Percentiles rank a stretch among this genome's conserved stretches.
phyloP scores from a whole-genome alignment of 2,888 invertebrate species.

The Lithophane ornitopus region DNA sequence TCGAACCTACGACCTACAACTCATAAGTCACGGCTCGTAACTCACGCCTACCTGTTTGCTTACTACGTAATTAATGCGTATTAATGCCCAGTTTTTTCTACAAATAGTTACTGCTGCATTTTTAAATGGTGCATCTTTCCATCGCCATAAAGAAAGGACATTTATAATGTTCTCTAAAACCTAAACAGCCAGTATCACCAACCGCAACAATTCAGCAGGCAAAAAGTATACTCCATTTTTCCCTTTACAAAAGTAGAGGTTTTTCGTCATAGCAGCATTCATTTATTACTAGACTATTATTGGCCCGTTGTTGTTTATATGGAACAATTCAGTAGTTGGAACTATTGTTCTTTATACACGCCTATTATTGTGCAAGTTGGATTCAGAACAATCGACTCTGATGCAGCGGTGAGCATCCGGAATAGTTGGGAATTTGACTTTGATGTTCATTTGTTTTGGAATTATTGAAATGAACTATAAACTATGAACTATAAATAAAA shows the following conservation, averaged over 20 bases:
- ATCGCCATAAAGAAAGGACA: no score
- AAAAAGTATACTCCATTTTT: not conserved
- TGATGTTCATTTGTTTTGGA: not conserved
- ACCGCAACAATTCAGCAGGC: no score
- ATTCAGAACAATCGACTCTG: conserved; percentile 38
- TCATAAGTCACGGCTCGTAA: no score
- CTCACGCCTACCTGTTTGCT: no score
- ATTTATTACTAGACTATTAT: not conserved
- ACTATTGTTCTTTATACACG: conserved; percentile 26
- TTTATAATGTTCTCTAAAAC: not conserved
- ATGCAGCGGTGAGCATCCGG: not conserved
- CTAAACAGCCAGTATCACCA: not conserved
- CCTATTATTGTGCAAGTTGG: not conserved
- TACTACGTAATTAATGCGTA: no score
- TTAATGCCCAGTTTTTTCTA: no score
- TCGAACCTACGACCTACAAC: no score
- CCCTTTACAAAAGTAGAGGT: not conserved
- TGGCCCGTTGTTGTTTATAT: not conserved
- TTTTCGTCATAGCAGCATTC: not conserved
- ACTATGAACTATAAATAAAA: no score
- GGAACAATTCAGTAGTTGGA: conserved; percentile 13
- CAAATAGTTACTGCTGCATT: no score
- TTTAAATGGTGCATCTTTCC: no score
- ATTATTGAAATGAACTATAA: no score
- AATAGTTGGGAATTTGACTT: not conserved